Conservation (phyloP, 2,797 vertebrate genomes). For the Sebastes itinus region DNA sequence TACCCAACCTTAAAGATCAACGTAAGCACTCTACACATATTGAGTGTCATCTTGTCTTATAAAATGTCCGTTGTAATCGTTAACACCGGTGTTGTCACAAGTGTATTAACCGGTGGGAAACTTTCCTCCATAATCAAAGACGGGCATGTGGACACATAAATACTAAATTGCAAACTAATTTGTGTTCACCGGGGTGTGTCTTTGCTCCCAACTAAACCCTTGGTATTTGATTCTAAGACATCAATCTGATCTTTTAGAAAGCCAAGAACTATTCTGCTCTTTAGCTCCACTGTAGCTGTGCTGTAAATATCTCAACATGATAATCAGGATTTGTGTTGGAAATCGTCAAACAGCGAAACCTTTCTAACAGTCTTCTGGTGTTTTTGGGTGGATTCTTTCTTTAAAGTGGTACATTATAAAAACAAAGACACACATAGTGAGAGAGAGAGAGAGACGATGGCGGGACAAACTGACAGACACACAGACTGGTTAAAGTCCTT, state of each 20-base stretch:
- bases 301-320: background rate
- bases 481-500: conserved; percentile 39
- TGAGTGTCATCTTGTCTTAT: too few species aligned
- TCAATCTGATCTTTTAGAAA: background rate
- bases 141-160: background rate
- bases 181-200: too few species aligned
- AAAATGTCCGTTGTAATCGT: too few species aligned
- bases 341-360: background rate
- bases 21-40: too few species aligned
- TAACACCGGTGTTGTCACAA: too few species aligned
- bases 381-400: conserved; percentile 38
- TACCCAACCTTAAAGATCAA: too few species aligned
- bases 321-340: background rate
- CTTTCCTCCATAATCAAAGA: too few species aligned
- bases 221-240: background rate
- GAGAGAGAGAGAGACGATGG: background rate
- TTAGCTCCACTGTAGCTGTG: background rate
- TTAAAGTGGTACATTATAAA: background rate
- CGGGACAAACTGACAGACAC: conserved; percentile 30
- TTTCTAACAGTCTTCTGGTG: background rate
- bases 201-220: too few species aligned
- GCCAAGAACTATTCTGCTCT: background rate
- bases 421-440: background rate
- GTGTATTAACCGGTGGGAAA: too few species aligned
- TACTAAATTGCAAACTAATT: background rate